Conservation (phyloP, 2,888 invertebrate species). For the Mantis religiosa region DNA sequence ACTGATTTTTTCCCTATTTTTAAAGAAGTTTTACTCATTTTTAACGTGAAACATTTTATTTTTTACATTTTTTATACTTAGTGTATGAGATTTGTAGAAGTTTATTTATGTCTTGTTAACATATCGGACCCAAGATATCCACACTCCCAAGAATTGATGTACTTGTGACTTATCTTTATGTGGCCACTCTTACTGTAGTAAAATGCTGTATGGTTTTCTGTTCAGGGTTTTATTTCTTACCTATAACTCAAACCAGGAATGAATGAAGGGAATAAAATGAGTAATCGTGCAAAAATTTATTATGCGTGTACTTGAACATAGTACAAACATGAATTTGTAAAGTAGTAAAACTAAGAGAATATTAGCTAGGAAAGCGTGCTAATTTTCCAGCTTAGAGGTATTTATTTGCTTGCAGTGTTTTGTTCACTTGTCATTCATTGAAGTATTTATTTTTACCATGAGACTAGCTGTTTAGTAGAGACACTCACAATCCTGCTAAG, state of each 20-base stretch:
- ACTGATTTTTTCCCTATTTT: not conserved
- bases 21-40: not conserved
- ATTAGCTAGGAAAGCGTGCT: too few species aligned
- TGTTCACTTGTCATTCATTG: too few species aligned
- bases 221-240: constrained; percentile 1
- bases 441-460: too few species aligned
- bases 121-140: constrained; percentile 1
- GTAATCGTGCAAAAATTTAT: too few species aligned
- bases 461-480: too few species aligned
- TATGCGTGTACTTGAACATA: too few species aligned
- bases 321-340: too few species aligned
- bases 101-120: constrained; percentile 13
- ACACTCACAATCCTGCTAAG: too few species aligned
- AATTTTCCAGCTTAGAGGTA: too few species aligned
- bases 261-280: too few species aligned
- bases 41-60: not conserved
- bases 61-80: constrained; percentile 4
- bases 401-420: too few species aligned
- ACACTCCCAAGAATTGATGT: constrained; percentile 13
- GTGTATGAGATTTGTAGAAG: not conserved
- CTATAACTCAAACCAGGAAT: not conserved
- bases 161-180: constrained; percentile 13
- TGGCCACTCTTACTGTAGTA: constrained; percentile 11
- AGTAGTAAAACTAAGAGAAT: too few species aligned
- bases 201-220: constrained; percentile 13